Evolutionary conservation across 2,888 invertebrate genomes (phyloP).

Genomic region (Seira sanloemensis): DNA sequence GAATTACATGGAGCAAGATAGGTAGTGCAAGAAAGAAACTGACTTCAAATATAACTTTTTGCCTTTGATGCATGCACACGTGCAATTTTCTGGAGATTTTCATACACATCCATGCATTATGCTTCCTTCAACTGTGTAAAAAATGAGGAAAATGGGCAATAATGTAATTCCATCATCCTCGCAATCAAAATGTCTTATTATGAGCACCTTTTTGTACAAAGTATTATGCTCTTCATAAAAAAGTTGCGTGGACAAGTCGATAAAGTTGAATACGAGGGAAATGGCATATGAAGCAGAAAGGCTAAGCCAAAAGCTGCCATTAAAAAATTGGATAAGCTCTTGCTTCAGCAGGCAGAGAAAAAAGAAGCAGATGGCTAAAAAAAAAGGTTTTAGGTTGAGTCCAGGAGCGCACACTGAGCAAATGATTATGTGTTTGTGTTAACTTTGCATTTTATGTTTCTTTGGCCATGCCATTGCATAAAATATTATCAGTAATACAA

Average conservation of each 20-base stretch:
- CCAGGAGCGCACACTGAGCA: background rate
- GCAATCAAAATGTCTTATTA: background rate
- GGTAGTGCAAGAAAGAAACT: background rate
- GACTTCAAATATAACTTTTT: background rate
- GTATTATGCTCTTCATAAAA: conserved; percentile 33
- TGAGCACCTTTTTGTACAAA: too few relatives aligned
- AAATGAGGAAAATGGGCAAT: background rate
- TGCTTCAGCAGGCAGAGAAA: background rate
- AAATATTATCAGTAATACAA: background rate
- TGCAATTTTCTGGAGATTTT: conserved; percentile 5
- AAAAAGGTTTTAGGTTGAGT: conserved; percentile 24
- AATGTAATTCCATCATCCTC: background rate
- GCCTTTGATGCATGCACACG: conserved; percentile 5
- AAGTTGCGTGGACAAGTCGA: conserved; percentile 49
- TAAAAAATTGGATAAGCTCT: background rate
- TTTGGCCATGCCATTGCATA: conserved; percentile 12
- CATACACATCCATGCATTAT: background rate
- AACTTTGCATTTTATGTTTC: background rate
- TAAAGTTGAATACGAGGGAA: conserved; percentile 25
- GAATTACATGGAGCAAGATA: conserved; percentile 28
- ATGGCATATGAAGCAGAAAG: conserved; percentile 36
- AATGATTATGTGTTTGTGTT: background rate
- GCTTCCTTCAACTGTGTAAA: background rate
- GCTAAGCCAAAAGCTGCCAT: background rate
- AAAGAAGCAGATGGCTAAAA: conserved; percentile 43